phyloP scores from a whole-genome alignment of 2,888 invertebrate genomes.

The Phyllotreta cruciferae region DNA sequence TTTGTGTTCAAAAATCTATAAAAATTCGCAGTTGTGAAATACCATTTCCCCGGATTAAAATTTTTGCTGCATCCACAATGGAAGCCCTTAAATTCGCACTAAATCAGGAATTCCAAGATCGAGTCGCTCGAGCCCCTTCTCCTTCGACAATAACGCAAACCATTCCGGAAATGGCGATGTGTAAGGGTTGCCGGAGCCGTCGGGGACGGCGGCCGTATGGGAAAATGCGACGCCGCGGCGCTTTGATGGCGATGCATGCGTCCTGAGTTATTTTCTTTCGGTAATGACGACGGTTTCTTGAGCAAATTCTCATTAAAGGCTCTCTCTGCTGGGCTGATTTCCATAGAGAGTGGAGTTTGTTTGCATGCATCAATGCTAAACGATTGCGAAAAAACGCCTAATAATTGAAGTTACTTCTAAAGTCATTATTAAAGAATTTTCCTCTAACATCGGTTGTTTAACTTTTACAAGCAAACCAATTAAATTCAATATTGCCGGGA shows the following conservation, averaged over 20 bases:
- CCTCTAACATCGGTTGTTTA: too few relatives aligned
- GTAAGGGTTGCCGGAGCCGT: slow-evolving; percentile 20
- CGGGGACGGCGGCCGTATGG: slow-evolving; percentile 15
- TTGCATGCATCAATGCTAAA: too few relatives aligned
- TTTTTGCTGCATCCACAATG: neutral
- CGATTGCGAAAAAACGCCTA: too few relatives aligned
- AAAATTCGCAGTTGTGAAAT: too few relatives aligned
- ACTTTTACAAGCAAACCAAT: too few relatives aligned
- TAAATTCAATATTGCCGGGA: too few relatives aligned
- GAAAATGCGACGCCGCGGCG: slow-evolving; percentile 27
- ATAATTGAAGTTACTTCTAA: too few relatives aligned
- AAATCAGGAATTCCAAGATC: slow-evolving; percentile 3
- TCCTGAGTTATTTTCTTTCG: slow-evolving; percentile 42
- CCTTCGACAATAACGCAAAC: slow-evolving; percentile 30
- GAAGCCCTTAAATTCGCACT: neutral
- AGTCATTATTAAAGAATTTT: too few relatives aligned
- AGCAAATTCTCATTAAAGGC: neutral
- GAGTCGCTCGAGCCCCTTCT: slow-evolving; percentile 2
- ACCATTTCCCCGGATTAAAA: too few relatives aligned
- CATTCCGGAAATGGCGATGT: slow-evolving; percentile 32
- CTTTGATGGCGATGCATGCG: slow-evolving; percentile 47
- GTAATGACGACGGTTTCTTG: neutral
- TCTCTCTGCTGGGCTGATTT: too few relatives aligned
- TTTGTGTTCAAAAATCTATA: too few relatives aligned
- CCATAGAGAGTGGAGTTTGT: too few relatives aligned